phyloP scores from a whole-genome alignment of 2,888 invertebrate species.

The Argyra leucocephala region DNA sequence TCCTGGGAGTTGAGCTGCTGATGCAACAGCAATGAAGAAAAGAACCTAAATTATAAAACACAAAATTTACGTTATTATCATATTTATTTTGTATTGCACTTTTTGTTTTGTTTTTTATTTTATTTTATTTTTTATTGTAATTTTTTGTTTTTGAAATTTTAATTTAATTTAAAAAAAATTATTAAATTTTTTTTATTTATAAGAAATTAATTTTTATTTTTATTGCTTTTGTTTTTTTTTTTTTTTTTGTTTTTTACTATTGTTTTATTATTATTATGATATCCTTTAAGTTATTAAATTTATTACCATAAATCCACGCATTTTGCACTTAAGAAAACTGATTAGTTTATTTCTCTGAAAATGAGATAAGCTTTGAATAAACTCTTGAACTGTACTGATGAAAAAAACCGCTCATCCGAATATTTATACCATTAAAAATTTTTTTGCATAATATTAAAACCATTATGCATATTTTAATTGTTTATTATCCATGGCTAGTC shows the following conservation, averaged over 20 bases:
- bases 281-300: not conserved
- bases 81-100: too few species aligned
- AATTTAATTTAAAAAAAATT: not conserved
- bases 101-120: too few species aligned
- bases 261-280: not conserved
- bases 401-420: conserved; percentile 1
- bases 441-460: conserved; percentile 5
- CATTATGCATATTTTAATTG: not conserved
- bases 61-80: not conserved
- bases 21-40: conserved; percentile 2
- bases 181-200: not conserved
- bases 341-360: not conserved
- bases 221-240: too few species aligned
- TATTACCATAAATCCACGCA: conserved; percentile 12
- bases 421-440: conserved; percentile 1
- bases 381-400: conserved; percentile 1
- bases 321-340: conserved; percentile 4
- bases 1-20: conserved; percentile 1
- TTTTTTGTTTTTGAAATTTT: too few species aligned
- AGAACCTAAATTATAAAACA: conserved; percentile 7
- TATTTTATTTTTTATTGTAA: too few species aligned
- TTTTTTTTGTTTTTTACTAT: not conserved
- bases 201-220: not conserved
- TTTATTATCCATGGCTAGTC: not conserved
- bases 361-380: not conserved